phyloP scores from a whole-genome alignment of 2,797 vertebrate species.

The Hippocampus kuda region DNA sequence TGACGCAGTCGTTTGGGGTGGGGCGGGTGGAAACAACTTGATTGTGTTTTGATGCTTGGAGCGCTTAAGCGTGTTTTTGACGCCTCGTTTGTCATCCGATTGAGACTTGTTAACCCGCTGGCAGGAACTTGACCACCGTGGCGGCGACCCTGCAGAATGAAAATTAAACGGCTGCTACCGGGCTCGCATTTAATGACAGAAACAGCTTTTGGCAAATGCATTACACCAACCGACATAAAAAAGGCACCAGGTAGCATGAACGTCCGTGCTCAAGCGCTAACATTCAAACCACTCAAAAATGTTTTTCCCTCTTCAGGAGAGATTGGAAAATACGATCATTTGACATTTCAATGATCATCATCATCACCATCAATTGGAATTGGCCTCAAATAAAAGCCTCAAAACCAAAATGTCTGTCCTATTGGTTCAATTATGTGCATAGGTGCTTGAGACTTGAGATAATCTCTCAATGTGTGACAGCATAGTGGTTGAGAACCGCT shows the following conservation, averaged over 20 bases:
- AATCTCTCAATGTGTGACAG: background rate
- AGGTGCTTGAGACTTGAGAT: background rate
- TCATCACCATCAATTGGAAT: too few species aligned
- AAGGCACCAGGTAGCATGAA: background rate
- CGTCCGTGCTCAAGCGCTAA: background rate
- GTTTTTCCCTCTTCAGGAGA: too few species aligned
- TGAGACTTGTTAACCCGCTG: background rate
- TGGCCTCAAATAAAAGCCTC: too few species aligned
- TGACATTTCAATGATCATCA: background rate
- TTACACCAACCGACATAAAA: background rate
- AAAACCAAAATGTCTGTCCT: too few species aligned
- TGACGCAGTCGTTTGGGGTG: background rate
- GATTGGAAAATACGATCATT: background rate
- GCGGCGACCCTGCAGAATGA: background rate
- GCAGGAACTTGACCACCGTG: background rate
- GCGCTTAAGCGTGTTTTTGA: background rate
- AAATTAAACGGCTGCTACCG: background rate
- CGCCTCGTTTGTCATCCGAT: background rate
- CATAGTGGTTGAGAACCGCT: background rate
- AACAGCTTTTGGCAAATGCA: background rate
- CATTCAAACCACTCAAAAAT: background rate
- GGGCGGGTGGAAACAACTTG: background rate
- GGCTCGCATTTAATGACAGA: background rate
- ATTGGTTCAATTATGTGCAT: too few species aligned
- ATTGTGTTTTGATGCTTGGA: background rate